Evolutionary conservation across 2,888 invertebrate genomes (phyloP).

Genomic region (Volucella bombylans): DNA sequence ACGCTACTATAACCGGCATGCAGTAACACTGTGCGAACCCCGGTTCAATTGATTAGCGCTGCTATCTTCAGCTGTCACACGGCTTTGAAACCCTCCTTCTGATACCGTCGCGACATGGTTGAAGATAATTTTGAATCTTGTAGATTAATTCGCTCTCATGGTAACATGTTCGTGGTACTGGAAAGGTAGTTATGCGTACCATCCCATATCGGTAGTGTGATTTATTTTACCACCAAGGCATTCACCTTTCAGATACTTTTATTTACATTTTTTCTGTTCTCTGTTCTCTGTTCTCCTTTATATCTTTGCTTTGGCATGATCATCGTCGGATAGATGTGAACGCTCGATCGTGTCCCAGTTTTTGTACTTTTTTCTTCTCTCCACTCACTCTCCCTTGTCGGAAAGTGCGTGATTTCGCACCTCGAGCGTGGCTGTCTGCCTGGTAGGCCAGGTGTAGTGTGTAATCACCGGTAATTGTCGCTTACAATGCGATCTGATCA

Average conservation of each 20-base stretch:
- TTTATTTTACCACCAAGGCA: slow-evolving; percentile 53
- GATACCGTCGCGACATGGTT: slow-evolving; percentile 23
- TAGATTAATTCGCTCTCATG: slow-evolving; percentile 51
- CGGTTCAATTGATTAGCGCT: slow-evolving; percentile 54
- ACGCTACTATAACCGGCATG: slow-evolving; percentile 62
- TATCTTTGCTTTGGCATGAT: slow-evolving; percentile 25
- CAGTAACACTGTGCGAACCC: not conserved
- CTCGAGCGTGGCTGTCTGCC: slow-evolving; percentile 42
- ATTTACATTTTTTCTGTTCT: slow-evolving; percentile 41
- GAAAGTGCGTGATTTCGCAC: slow-evolving; percentile 67
- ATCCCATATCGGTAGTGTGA: slow-evolving; percentile 34
- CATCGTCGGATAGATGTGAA: slow-evolving; percentile 47
- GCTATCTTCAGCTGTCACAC: slow-evolving; percentile 58
- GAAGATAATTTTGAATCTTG: slow-evolving; percentile 57
- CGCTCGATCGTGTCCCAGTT: slow-evolving; percentile 59
- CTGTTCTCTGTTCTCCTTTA: not conserved
- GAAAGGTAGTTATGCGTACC: slow-evolving; percentile 11
- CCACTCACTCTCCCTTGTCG: not conserved
- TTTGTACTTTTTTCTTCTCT: slow-evolving; percentile 10
- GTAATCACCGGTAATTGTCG: slow-evolving; percentile 65
- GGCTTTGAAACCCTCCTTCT: slow-evolving; percentile 26
- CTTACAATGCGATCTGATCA: slow-evolving; percentile 61
- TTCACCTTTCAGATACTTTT: slow-evolving; percentile 55
- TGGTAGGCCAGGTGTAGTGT: slow-evolving; percentile 42
- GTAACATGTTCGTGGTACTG: not conserved